These are phyloP conservation scores for Progne subis DNA, from an alignment of 2,113 vertebrate species.

Conservation along the genomic window DNA sequence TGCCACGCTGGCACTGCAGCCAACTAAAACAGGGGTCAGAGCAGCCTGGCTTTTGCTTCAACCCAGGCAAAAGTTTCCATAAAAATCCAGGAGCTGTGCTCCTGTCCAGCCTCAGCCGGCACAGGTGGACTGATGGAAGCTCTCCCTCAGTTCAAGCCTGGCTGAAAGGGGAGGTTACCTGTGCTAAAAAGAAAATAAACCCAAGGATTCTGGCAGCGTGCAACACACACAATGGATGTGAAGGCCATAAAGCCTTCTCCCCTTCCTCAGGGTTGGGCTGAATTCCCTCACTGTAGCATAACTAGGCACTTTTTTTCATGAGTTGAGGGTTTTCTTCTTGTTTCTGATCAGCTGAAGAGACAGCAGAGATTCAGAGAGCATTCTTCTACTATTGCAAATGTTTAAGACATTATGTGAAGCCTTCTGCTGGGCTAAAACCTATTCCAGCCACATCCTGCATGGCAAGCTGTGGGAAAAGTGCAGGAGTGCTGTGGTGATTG, in stretches of 20 bases:
- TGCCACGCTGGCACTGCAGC: background rate
- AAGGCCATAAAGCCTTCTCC: background rate
- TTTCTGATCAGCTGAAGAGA: background rate
- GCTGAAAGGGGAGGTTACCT: background rate
- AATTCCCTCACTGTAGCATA: background rate
- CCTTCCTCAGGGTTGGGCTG: background rate
- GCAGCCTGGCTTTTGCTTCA: background rate
- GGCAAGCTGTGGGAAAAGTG: background rate
- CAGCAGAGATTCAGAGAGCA: background rate
- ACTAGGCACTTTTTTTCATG: background rate
- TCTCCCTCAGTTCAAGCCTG: background rate
- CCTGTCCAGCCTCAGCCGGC: fast-evolving
- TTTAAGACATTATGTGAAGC: background rate
- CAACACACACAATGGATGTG: background rate
- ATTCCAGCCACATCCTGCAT: background rate
- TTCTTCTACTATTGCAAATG: background rate
- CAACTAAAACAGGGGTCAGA: background rate
- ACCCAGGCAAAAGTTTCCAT: background rate
- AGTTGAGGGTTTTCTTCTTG: background rate
- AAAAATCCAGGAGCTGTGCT: background rate
- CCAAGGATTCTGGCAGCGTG: background rate
- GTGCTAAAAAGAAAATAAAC: background rate
- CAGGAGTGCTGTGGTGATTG: fast-evolving
- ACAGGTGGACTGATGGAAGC: background rate
- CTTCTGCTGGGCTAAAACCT: background rate